Conservation (phyloP, 2,113 vertebrate species). For the Etia nguti region DNA sequence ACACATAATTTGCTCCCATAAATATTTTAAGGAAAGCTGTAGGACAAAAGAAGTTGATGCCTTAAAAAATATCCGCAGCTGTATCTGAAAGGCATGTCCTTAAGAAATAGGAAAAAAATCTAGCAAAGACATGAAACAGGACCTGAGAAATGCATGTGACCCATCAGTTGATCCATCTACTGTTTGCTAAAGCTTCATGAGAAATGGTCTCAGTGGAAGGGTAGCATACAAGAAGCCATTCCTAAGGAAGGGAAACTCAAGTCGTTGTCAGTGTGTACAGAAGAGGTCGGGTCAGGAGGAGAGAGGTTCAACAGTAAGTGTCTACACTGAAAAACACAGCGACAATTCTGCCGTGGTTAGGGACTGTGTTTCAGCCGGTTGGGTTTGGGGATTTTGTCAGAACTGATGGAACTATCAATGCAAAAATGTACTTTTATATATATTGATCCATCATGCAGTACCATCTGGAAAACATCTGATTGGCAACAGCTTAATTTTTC, state of each 20-base stretch:
- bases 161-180: neutral
- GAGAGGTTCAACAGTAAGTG: neutral
- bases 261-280: neutral
- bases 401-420: neutral
- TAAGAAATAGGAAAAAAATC: neutral
- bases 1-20: rapidly evolving
- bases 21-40: neutral
- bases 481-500: neutral
- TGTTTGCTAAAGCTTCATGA: neutral
- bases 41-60: rapidly evolving
- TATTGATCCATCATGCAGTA: neutral
- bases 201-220: neutral
- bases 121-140: neutral
- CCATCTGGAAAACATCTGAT: neutral
- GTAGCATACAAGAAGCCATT: neutral
- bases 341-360: neutral
- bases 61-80: neutral
- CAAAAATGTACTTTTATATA: neutral
- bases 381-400: neutral
- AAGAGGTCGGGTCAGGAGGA: neutral
- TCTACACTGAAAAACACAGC: neutral
- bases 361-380: neutral
- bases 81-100: neutral
- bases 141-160: neutral
- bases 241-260: neutral